Conservation (phyloP, 2,113 vertebrate genomes). For the Agelaius tricolor region DNA sequence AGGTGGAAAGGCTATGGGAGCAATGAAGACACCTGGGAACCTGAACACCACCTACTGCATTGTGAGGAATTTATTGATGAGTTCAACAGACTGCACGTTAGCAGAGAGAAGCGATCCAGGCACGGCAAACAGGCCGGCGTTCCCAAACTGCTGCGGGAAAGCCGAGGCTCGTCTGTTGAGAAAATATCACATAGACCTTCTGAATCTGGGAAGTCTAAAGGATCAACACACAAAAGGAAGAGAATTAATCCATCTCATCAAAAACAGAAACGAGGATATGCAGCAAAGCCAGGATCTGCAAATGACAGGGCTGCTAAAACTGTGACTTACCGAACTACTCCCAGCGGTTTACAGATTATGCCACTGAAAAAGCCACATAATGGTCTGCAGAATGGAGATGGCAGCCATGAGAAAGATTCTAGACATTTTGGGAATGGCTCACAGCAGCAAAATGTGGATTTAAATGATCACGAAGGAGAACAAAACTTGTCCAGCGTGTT, state of each 20-base stretch:
- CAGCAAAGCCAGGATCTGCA: constrained; percentile 75
- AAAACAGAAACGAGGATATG: constrained; percentile 80
- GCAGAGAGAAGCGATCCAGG: constrained; percentile 82
- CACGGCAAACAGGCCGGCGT: constrained; percentile 74
- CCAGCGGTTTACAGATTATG: constrained; percentile 86
- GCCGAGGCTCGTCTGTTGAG: constrained; percentile 64
- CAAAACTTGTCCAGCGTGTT: constrained; percentile 75
- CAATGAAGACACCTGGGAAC: constrained; percentile 97
- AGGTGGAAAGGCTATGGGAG: constrained; percentile 97
- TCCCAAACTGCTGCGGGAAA: constrained; percentile 74
- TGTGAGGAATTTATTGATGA: constrained; percentile 98
- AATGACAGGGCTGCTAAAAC: constrained; percentile 86
- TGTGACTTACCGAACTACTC: constrained; percentile 86
- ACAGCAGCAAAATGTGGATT: constrained; percentile 76
- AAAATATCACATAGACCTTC: constrained; percentile 74
- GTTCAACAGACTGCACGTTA: constrained; percentile 88
- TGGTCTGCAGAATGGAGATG: constrained; percentile 87
- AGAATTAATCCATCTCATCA: constrained; percentile 79
- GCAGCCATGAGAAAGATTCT: constrained; percentile 75
- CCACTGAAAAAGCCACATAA: constrained; percentile 84
- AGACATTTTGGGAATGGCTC: constrained; percentile 83
- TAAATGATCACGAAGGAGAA: constrained; percentile 74
- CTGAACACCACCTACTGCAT: constrained; percentile 92
- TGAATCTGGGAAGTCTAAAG: constrained; percentile 79
- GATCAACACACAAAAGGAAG: constrained; percentile 85